Evolutionary conservation across 2,797 vertebrate genomes (phyloP), one percentile per base, ranked within the genome.

Genomic region (Xyrichtys novacula): DNA sequence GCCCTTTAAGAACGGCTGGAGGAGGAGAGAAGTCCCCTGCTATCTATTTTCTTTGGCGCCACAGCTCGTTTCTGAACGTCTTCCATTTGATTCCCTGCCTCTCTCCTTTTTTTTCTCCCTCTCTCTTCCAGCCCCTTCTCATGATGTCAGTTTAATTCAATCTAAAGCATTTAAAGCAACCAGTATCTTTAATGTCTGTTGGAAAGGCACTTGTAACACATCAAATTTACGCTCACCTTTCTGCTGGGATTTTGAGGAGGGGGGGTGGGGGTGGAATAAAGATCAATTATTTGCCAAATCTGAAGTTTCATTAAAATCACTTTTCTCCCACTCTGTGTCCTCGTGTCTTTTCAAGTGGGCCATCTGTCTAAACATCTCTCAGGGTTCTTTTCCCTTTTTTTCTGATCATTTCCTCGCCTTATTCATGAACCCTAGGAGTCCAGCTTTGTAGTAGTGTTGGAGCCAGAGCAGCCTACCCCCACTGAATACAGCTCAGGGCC

Each of bases 361-460:
- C 97, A 99, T 99, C 98, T 99, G 97, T 98, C 97, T 97, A 99
- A 99, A 98, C 97, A 98, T 97, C 95, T 96, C 96, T 94, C 94
- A 92, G 89, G 94, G 88, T 92, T 95, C 84, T 95, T 95, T 96
- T 95, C 93, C 94, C 84, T 87, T 97, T 96, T 97, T 97, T 97
- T 95, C 96, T 98, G 97, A 99, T 98, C 96, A 98, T 98, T 98
- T 98, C 97, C 97, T 97, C 95, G 93, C 97, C 96, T 97, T 98
- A 98, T 98, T 99, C 97, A 98, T 98, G 97, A 98, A 92, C 97
- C 96, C 93, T 98, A 95, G 97, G 97, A 97, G 97, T 96, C 94
- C 96, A 92, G 93, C 97, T 99, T 99, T 99, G 98, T 99, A 98
- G 97, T 99, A 91, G 93, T 89, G 92, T 90, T 95, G 95, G 95